Percentiles rank a stretch among this genome's conserved stretches.
Evolutionary conservation across 2,113 vertebrate species (phyloP).

Genomic region (Glareola pratincola): DNA sequence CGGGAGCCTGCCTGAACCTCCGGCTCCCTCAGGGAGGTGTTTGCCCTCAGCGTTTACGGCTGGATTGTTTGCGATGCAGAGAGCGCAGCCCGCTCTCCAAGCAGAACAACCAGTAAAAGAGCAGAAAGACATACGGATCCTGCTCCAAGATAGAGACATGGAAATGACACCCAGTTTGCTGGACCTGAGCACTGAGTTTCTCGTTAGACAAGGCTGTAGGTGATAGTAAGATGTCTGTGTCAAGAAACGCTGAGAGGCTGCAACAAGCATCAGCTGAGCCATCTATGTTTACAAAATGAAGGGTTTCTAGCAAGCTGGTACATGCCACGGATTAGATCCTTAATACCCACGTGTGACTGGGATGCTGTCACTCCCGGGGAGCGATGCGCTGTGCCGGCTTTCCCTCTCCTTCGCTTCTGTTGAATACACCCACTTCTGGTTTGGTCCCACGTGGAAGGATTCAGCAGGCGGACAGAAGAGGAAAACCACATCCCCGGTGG

Average conservation of each 20-base stretch:
- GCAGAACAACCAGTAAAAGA: not conserved
- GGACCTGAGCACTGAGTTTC: not conserved
- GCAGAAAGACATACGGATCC: not conserved
- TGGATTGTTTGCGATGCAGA: not conserved
- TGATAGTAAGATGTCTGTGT: not conserved
- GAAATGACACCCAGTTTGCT: not conserved
- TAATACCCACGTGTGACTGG: not conserved
- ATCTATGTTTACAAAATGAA: not conserved
- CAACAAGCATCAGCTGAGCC: not conserved
- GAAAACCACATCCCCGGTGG: not conserved
- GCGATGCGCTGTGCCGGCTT: rapidly evolving
- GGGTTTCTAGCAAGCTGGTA: not conserved
- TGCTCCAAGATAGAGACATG: not conserved
- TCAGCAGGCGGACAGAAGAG: not conserved
- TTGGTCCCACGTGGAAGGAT: not conserved
- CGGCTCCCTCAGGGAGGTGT: not conserved
- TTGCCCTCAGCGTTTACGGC: not conserved
- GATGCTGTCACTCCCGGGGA: not conserved
- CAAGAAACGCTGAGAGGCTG: not conserved
- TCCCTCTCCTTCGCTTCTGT: not conserved
- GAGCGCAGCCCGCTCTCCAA: rapidly evolving
- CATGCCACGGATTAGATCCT: not conserved
- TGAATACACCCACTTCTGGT: not conserved
- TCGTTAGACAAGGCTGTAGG: not conserved
- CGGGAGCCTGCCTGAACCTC: not conserved